Conservation (phyloP, 2,888 invertebrate genomes). For the Cheilosia soror region DNA sequence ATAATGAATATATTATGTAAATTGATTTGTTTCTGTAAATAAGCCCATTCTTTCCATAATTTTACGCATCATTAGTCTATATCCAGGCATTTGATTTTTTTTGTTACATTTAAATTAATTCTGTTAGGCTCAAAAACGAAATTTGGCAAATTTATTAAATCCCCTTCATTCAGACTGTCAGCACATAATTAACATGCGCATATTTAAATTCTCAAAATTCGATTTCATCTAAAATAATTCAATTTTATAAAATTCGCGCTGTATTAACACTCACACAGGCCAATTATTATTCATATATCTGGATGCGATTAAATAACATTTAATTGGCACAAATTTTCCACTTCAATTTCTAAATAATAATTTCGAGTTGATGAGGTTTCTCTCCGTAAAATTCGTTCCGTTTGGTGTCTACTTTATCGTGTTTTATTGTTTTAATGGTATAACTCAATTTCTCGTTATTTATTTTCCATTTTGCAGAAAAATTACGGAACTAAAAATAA, state of each 20-base stretch:
- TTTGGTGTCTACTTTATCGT: not conserved
- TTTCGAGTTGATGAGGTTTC: conserved; percentile 21
- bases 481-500: too few relatives aligned
- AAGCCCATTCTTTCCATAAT: too few relatives aligned
- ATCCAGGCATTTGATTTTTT: too few relatives aligned
- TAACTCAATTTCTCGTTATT: too few relatives aligned
- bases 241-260: conserved; percentile 19
- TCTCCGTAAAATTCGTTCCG: conserved; percentile 2
- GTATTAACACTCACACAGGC: conserved; percentile 3
- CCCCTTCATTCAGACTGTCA: not conserved
- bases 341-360: conserved; percentile 44
- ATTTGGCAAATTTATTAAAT: not conserved
- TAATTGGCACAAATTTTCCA: conserved; percentile 45
- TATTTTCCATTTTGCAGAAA: too few relatives aligned
- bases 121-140: too few relatives aligned
- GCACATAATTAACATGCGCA: conserved; percentile 41
- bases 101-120: too few relatives aligned
- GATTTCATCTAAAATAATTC: conserved; percentile 36
- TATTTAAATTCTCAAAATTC: conserved; percentile 40
- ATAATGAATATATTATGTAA: too few relatives aligned
- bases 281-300: conserved; percentile 51
- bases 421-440: too few relatives aligned
- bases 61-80: too few relatives aligned
- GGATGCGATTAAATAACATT: conserved; percentile 43
- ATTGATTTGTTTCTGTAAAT: too few relatives aligned